Evolutionary conservation across 2,888 invertebrate genomes (phyloP).

Genomic region (Drosophila anomelani): DNA sequence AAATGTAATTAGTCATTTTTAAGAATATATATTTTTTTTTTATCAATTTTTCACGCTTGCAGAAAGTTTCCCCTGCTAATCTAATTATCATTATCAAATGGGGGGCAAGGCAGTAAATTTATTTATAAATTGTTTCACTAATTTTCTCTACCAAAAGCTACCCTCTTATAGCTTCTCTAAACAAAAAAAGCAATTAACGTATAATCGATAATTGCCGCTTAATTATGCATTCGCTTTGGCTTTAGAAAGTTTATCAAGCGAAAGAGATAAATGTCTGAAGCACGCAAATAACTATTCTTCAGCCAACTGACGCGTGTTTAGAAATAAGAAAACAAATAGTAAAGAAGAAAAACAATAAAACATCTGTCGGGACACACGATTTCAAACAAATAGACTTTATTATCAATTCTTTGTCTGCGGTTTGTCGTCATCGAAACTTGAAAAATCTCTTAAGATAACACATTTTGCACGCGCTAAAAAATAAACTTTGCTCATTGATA

Average conservation of each 20-base stretch:
- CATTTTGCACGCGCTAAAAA: constrained; percentile 63
- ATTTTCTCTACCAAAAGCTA: constrained; percentile 10
- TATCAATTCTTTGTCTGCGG: constrained; percentile 7
- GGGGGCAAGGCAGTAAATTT: constrained; percentile 30
- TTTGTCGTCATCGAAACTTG: constrained; percentile 54
- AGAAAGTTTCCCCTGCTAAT: constrained; percentile 49
- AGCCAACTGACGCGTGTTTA: constrained; percentile 38
- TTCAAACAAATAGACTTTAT: constrained; percentile 30
- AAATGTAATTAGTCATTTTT: constrained; percentile 59
- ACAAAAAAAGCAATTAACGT: constrained; percentile 37
- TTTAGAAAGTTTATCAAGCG: constrained; percentile 54
- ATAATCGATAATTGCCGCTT: constrained; percentile 51
- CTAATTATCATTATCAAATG: constrained; percentile 55
- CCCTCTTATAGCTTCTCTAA: neutral
- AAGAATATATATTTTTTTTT: constrained; percentile 1
- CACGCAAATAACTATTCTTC: constrained; percentile 40
- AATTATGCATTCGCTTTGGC: constrained; percentile 48
- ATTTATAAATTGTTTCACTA: constrained; percentile 17
- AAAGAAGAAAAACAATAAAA: constrained; percentile 32
- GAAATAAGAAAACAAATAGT: constrained; percentile 26
- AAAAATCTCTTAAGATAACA: constrained; percentile 29
- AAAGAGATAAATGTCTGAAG: constrained; percentile 32
- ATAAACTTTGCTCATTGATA: constrained; percentile 57
- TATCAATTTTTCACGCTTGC: constrained; percentile 5
- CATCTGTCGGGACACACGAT: constrained; percentile 63